phyloP scores from a whole-genome alignment of 2,888 invertebrate genomes.

The Syrista parreyssii region DNA sequence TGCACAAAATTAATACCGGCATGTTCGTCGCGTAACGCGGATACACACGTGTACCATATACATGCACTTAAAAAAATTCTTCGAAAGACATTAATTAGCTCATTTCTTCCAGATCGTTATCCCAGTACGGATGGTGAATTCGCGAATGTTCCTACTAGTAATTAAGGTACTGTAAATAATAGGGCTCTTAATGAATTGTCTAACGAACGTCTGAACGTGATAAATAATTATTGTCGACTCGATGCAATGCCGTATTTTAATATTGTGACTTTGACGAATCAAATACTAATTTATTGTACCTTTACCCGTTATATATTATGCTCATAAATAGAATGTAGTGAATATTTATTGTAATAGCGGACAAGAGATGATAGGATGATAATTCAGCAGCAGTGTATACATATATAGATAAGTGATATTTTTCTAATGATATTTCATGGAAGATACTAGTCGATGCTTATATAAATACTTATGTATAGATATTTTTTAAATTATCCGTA shows the following conservation, averaged over 20 bases:
- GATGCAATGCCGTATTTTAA: neutral
- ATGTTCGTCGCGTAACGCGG: neutral
- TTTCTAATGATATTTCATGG: slow-evolving; percentile 7
- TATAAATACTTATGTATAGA: neutral
- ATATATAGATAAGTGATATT: neutral
- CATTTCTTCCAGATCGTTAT: neutral
- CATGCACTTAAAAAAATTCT: neutral
- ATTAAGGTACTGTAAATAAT: slow-evolving; percentile 22
- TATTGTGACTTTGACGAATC: neutral
- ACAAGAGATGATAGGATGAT: neutral
- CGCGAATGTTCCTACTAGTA: slow-evolving; percentile 35
- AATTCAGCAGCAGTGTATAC: neutral
- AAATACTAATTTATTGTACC: neutral
- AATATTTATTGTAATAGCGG: neutral
- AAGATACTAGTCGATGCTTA: slow-evolving; percentile 30
- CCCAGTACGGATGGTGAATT: neutral
- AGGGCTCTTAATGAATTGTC: neutral
- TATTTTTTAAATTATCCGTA: neutral
- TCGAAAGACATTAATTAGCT: neutral
- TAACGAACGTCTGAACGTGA: neutral
- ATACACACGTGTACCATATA: neutral
- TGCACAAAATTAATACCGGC: neutral
- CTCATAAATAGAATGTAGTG: neutral
- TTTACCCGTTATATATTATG: neutral
- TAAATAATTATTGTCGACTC: neutral